A percentile compares a stretch with the other conserved stretches of the same genome.
Evolutionary conservation across 2,888 invertebrate species (phyloP).

Genomic region (Cordilura impudica): DNA sequence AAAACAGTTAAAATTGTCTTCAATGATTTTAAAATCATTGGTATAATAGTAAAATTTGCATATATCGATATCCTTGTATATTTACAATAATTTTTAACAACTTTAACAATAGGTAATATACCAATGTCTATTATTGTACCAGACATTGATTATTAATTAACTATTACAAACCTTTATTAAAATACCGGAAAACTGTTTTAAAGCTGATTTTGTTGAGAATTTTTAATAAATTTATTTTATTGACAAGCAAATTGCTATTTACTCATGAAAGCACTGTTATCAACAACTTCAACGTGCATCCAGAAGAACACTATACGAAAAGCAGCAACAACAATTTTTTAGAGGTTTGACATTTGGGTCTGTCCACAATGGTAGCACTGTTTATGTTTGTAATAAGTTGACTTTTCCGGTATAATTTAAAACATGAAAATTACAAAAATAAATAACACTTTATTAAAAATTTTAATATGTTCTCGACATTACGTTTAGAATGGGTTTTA

Average conservation of each 20-base stretch:
- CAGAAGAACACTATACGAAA: constrained; percentile 17
- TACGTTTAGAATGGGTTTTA: no score
- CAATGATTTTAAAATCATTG: no score
- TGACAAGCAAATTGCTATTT: not conserved
- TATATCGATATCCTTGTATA: no score
- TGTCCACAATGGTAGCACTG: constrained; percentile 23
- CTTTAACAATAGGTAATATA: not conserved
- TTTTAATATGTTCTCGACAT: no score
- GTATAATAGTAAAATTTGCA: no score
- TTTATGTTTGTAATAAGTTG: not conserved
- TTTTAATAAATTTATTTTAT: not conserved
- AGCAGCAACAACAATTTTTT: constrained; percentile 17
- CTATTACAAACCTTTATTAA: not conserved
- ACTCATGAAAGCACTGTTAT: constrained; percentile 26
- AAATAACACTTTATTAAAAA: no score
- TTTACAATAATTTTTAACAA: no score
- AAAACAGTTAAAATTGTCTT: no score
- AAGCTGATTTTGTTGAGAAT: not conserved
- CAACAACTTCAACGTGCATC: constrained; percentile 34
- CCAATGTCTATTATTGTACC: not conserved
- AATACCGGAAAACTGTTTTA: not conserved
- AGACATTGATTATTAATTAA: not conserved
- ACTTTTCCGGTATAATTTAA: constrained; percentile 47
- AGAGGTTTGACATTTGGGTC: constrained; percentile 40
- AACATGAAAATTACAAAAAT: not conserved